These are phyloP conservation scores for Hirudo medicinalis DNA, from an alignment of 1,140 invertebrate genomes.

Conservation along the genomic window DNA sequence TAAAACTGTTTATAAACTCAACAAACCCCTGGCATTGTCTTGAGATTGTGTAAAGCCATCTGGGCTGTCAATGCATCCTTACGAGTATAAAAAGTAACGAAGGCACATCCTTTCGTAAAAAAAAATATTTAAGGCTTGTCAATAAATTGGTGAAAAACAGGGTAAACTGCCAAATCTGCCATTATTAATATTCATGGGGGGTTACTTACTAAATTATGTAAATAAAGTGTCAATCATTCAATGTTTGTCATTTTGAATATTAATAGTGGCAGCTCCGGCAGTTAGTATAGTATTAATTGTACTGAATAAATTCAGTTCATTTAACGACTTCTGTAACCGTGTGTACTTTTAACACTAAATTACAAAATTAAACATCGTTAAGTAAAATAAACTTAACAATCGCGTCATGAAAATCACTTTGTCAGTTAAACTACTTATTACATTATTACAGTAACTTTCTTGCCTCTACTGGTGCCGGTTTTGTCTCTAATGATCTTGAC, in stretches of 20 bases:
- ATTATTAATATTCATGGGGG: too few relatives aligned
- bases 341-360: neutral
- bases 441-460: slow-evolving; percentile 34
- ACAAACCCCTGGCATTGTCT: slow-evolving; percentile 15
- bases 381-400: neutral
- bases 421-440: too few relatives aligned
- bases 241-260: too few relatives aligned
- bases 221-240: too few relatives aligned
- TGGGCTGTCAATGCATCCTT: slow-evolving; percentile 21
- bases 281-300: neutral
- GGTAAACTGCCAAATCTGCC: too few relatives aligned
- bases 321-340: neutral
- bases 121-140: neutral
- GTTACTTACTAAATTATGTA: too few relatives aligned
- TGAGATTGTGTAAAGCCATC: slow-evolving; percentile 20
- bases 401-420: neutral
- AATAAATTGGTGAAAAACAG: too few relatives aligned
- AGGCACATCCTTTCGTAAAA: slow-evolving; percentile 19
- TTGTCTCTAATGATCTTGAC: slow-evolving; percentile 20
- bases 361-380: neutral
- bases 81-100: slow-evolving; percentile 22
- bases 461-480: slow-evolving; percentile 75
- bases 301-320: neutral
- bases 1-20: neutral
- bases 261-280: neutral